These are phyloP conservation scores for Belonocnema kinseyi DNA, from an alignment of 1,140 invertebrate genomes.

Conservation along the genomic window DNA sequence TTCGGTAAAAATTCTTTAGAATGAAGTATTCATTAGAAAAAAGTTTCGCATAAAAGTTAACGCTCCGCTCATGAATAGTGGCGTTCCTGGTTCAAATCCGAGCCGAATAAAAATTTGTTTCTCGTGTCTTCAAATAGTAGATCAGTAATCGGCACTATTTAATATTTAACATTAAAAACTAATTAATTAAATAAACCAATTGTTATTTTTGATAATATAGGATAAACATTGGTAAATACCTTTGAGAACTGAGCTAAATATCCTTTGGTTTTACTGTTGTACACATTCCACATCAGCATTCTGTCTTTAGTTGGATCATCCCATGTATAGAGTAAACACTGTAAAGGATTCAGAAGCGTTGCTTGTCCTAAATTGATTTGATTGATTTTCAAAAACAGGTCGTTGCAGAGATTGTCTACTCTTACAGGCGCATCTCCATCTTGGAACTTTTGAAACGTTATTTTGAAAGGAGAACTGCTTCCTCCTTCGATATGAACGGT, in stretches of 20 bases:
- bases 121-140: too few relatives aligned
- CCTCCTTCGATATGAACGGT: slow-evolving; percentile 85
- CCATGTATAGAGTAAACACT: slow-evolving; percentile 90
- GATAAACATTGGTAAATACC: slow-evolving; percentile 66
- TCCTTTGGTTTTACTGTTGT: slow-evolving; percentile 86
- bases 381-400: slow-evolving; percentile 88
- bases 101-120: too few relatives aligned
- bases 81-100: too few relatives aligned
- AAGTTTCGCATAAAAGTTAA: too few relatives aligned
- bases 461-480: slow-evolving; percentile 81
- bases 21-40: too few relatives aligned
- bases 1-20: too few relatives aligned
- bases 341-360: slow-evolving; percentile 85
- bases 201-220: not conserved
- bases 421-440: slow-evolving; percentile 85
- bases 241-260: slow-evolving; percentile 83
- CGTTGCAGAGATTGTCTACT: slow-evolving; percentile 88
- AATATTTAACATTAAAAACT: too few relatives aligned
- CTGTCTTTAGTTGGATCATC: slow-evolving; percentile 86
- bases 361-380: slow-evolving; percentile 84
- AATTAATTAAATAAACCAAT: not conserved
- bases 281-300: slow-evolving; percentile 88
- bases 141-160: too few relatives aligned
- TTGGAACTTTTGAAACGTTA: slow-evolving; percentile 83
- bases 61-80: too few relatives aligned